phyloP scores from a whole-genome alignment of 2,797 vertebrate species.

The Nannoperca australis region DNA sequence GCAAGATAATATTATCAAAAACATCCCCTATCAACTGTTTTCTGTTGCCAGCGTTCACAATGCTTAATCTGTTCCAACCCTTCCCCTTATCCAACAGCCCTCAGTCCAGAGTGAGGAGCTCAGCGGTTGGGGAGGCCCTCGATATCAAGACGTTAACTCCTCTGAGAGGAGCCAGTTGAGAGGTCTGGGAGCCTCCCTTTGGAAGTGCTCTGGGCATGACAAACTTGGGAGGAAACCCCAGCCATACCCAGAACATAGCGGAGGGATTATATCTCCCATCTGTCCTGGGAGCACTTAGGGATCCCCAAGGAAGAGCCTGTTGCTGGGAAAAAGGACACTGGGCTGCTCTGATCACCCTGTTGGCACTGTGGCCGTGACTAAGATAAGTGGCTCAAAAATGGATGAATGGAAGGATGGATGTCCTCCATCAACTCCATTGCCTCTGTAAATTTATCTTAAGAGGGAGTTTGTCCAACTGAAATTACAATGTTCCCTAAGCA shows the following conservation, averaged over 20 bases:
- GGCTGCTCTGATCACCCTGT: conserved; percentile 25
- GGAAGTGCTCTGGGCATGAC: conserved; percentile 43
- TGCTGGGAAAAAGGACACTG: conserved; percentile 39
- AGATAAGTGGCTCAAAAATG: conserved; percentile 33
- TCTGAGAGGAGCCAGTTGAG: conserved; percentile 31
- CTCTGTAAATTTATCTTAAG: conserved; percentile 22
- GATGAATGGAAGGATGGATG: conserved; percentile 42
- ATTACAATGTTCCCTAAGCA: conserved; percentile 22
- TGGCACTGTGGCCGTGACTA: conserved; percentile 36
- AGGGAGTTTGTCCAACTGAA: conserved; percentile 27
- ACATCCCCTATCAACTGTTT: not conserved
- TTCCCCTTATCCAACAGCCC: too few species aligned
- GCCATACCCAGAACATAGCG: conserved; percentile 46
- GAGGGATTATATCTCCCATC: conserved; percentile 56
- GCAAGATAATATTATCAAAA: not conserved
- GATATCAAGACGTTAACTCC: conserved; percentile 19
- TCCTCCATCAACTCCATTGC: conserved; percentile 23
- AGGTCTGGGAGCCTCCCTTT: conserved; percentile 53
- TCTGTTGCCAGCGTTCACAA: not conserved
- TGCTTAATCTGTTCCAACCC: not conserved
- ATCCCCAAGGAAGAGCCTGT: conserved; percentile 45
- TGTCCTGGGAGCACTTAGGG: conserved; percentile 48
- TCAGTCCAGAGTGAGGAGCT: conserved; percentile 23
- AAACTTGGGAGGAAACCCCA: conserved; percentile 52
- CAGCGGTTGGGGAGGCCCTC: conserved; percentile 32